Evolutionary conservation across 1,140 invertebrate species (phyloP), one percentile per base, ranked within the genome.

Genomic region (Telenomus remus): DNA sequence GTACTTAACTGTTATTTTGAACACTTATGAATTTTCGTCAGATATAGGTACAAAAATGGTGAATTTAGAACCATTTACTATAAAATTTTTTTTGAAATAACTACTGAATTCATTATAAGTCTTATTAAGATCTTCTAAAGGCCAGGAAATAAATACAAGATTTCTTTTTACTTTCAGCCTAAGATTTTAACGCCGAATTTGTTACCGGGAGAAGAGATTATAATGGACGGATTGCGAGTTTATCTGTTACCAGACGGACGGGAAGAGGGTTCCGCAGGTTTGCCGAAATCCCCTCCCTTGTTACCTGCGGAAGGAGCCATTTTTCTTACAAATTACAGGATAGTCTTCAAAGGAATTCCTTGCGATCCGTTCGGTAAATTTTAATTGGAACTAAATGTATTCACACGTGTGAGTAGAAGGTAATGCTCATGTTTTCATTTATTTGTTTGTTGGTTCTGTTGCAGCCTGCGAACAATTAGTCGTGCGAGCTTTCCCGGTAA

Each of bases 221-320:
- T 96, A 48, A 94, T 94, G 86, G 95, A 96, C 43, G 95, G 95
- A 42, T 87, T 99, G 44, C 90, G 97, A 4, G 96, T 95, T 2
- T 96, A 97, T 87, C 89, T 99, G 1, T 90, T 98, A 72, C 92
- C 94, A 0, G 97, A 99, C 88, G 97, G 97, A 0, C 88, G 97
- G 46, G 94, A 96, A 84, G 95, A 97, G 84, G 91, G 91, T 33
- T 89, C 90, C 13, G 92, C 92, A 15, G 92, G 93, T 43, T 88
- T 92, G 78, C 89, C 94, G 70, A 92, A 92, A 60, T 93, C 92
- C 27, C 93, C 94, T 42, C 91, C 92, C 42, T 89, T 97, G n/a
- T 89, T 99, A 78, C 98, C 98, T 13, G 97, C 97, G 1, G 97
- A 99, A 89, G 98, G 98, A 16, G 98, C 97, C 0, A 91, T 99